Conservation (phyloP, 2,888 invertebrate species). For the Hirtodrosophila alboralis region DNA sequence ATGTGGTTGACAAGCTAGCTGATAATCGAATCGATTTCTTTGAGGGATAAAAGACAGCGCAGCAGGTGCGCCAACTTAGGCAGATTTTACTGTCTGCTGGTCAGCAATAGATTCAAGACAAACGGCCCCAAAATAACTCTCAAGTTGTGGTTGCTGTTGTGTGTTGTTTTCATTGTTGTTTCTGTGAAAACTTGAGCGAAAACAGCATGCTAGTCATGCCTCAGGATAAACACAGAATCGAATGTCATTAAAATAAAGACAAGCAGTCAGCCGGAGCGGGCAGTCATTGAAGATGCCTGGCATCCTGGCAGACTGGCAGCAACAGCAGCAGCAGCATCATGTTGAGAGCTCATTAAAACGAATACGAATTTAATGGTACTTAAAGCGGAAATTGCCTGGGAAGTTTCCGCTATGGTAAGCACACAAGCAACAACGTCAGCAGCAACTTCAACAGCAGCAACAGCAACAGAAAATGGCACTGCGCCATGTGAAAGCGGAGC, state of each 20-base stretch:
- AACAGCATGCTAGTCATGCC: slow-evolving; percentile 43
- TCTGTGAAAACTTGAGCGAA: slow-evolving; percentile 12
- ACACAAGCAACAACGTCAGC: slow-evolving; percentile 29
- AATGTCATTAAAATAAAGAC: slow-evolving; percentile 74
- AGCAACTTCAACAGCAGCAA: slow-evolving; percentile 10
- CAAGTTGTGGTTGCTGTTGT: slow-evolving; percentile 19
- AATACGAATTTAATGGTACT: slow-evolving; percentile 80
- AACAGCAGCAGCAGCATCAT: slow-evolving; percentile 67
- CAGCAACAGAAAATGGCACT: slow-evolving; percentile 20
- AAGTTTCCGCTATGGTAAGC: slow-evolving; percentile 73
- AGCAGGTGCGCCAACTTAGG: slow-evolving; percentile 45
- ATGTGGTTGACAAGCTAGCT: slow-evolving; percentile 57
- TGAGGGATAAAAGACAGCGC: slow-evolving; percentile 11
- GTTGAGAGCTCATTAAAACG: slow-evolving; percentile 80
- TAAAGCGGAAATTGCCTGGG: slow-evolving; percentile 79
- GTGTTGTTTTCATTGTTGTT: slow-evolving; percentile 5
- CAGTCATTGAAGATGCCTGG: slow-evolving; percentile 29
- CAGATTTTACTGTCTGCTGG: slow-evolving; percentile 69
- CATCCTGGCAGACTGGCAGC: slow-evolving; percentile 18
- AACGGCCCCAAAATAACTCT: slow-evolving; percentile 38
- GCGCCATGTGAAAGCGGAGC: slow-evolving; percentile 24
- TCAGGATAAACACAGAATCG: slow-evolving; percentile 63
- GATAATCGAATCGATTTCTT: slow-evolving; percentile 64
- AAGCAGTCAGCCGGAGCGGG: slow-evolving; percentile 22
- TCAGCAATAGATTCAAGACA: slow-evolving; percentile 32